A percentile compares a stretch with the other conserved stretches of the same genome.
Conservation (phyloP, 2,888 invertebrate species). For the Tetranychus piercei region DNA sequence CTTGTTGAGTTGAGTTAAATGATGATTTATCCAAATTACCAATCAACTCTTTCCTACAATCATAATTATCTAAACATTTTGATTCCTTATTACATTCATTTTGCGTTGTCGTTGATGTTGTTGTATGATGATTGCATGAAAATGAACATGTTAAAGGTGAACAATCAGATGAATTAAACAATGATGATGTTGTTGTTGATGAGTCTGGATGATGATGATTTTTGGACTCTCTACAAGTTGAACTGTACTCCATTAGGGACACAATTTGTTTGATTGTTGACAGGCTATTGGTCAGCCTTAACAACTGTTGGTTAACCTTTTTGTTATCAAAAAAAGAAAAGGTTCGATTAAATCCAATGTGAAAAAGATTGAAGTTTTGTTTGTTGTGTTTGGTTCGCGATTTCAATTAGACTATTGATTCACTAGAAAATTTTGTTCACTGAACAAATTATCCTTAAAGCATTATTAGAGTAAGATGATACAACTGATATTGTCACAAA, state of each 20-base stretch:
- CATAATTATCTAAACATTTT: no score
- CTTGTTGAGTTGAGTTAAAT: no score
- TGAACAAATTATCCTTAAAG: not conserved
- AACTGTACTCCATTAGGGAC: not conserved
- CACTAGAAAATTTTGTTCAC: not conserved
- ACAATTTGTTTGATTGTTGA: not conserved
- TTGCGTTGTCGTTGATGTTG: no score
- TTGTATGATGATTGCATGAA: not conserved
- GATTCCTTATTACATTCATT: no score
- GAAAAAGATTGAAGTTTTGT: not conserved
- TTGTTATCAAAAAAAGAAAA: not conserved
- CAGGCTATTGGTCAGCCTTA: not conserved
- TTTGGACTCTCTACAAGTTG: not conserved
- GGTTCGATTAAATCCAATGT: not conserved
- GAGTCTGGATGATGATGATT: not conserved
- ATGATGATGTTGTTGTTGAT: not conserved
- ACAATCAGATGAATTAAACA: not conserved
- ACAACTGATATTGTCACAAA: not conserved
- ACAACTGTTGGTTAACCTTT: not conserved
- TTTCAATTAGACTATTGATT: not conserved
- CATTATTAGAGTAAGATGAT: not conserved
- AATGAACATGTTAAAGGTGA: not conserved
- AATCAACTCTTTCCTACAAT: no score
- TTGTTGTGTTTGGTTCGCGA: not conserved
- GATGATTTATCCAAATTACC: no score